These are phyloP conservation scores for Gymnodraco acuticeps DNA, from an alignment of 2,797 vertebrate genomes.

Conservation along the genomic window DNA sequence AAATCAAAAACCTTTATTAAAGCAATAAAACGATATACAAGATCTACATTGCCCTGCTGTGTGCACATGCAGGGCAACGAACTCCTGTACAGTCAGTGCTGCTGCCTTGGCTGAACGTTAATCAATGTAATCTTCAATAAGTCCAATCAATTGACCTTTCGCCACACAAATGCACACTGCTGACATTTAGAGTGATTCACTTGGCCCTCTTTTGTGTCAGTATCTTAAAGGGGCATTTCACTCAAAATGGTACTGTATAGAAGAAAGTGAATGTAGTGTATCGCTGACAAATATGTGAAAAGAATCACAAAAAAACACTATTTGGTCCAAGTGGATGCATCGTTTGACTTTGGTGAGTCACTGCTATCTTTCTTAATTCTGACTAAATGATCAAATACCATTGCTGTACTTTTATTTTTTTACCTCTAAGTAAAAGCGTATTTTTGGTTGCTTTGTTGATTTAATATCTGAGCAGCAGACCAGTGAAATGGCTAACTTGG, in stretches of 20 bases:
- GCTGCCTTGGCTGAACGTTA: slow-evolving; percentile 45
- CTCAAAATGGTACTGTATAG: slow-evolving; percentile 10
- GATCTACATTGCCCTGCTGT: slow-evolving; percentile 2
- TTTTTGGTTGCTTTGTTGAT: too few species aligned
- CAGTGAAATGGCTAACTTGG: too few species aligned
- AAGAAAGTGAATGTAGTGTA: not conserved
- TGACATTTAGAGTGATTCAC: slow-evolving; percentile 60
- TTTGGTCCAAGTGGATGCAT: not conserved
- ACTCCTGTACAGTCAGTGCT: slow-evolving; percentile 35
- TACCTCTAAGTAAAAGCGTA: too few species aligned
- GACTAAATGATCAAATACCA: too few species aligned
- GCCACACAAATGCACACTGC: slow-evolving; percentile 50
- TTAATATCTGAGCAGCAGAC: too few species aligned
- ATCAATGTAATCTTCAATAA: slow-evolving; percentile 68
- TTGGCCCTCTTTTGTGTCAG: slow-evolving; percentile 45
- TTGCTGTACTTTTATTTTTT: too few species aligned
- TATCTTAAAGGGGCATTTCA: slow-evolving; percentile 41
- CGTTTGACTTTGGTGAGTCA: not conserved
- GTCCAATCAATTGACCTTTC: slow-evolving; percentile 69
- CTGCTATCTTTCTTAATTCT: not conserved
- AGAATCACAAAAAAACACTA: not conserved
- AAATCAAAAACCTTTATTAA: not conserved
- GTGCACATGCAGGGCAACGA: slow-evolving; percentile 22
- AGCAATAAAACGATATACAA: not conserved
- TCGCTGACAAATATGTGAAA: not conserved